Percentiles rank a stretch among this genome's conserved stretches.
Evolutionary conservation across 1,140 invertebrate genomes (phyloP).

Genomic region (Leptinotarsa defecta): DNA sequence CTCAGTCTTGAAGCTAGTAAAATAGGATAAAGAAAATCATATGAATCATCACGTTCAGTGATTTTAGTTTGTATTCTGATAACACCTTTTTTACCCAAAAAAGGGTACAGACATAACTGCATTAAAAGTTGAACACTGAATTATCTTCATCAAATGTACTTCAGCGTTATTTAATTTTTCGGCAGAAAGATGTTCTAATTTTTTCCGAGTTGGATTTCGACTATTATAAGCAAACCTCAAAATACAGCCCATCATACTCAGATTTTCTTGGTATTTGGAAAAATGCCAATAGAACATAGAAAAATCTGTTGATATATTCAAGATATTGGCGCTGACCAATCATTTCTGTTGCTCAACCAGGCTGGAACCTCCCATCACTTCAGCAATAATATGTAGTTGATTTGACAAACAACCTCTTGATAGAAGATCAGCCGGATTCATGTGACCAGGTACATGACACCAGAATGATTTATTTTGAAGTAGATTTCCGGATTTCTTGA

Average conservation of each 20-base stretch:
- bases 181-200: not conserved
- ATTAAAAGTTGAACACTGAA: not conserved
- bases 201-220: not conserved
- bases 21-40: not conserved
- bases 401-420: not conserved
- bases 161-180: not conserved
- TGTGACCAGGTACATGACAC: not conserved
- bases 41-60: not conserved
- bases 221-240: not conserved
- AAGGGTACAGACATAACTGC: not conserved
- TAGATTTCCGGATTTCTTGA: not conserved
- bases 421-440: not conserved
- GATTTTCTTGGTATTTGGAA: not conserved
- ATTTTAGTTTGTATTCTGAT: conserved; percentile 3
- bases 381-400: not conserved
- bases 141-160: not conserved
- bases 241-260: not conserved
- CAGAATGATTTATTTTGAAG: not conserved
- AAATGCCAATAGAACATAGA: not conserved
- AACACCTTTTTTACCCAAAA: not conserved
- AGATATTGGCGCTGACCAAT: not conserved
- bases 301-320: not conserved
- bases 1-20: not conserved
- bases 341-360: not conserved
- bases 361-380: not conserved